Base-by-base conservation (phyloP, 1,140 invertebrate genomes). In the Drosophila navojoa region DNA sequence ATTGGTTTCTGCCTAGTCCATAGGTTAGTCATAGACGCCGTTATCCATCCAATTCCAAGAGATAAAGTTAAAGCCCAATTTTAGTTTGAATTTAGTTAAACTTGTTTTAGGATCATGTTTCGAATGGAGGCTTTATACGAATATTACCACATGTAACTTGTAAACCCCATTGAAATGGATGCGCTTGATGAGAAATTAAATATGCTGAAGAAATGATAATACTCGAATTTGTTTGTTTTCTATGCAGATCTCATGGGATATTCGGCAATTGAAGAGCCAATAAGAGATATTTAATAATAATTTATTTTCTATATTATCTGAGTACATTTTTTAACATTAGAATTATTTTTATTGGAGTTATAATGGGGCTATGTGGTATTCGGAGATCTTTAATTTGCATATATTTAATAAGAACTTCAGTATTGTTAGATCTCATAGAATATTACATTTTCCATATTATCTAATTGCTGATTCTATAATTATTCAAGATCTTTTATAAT, bases 1-100 rank as follows among this genome's bases (percentile, higher is more conserved):
- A 70, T 57, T 38, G 81, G 74, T 85, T 86, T 85, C 77, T 52
- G 66, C 54, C 70, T 74, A 77, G 77, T 75, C 50, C 54, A 42
- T 86, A 85, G 74, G 71, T 64, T 85, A 77, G 77, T 60, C 40
- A 25, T 80, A 77, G 64, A 53, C 55, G 49, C 15, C 13, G 27
- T 52, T 11, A 5, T 27, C 15, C n/a, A 15, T 25, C 44, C 40
- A 57, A 16, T 45, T 25, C 42, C 32, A 35, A 35, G 2, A 35
- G 9, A 35, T 29, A 35, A 5, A 42, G 19, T 50, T 13, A 7
- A 35, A 35, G 7, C 32, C 35, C 35, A 38, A 38, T 11, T 44
- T 25, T 40, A 59, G 57, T 59, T 47, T 15, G 15, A 59, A 42
- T 47, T 45, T 16, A 49, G 16, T 22, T 16, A 49, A 29, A 25